Evolutionary conservation across 1,140 invertebrate species (phyloP).

Genomic region (Marisa cornuarietis): DNA sequence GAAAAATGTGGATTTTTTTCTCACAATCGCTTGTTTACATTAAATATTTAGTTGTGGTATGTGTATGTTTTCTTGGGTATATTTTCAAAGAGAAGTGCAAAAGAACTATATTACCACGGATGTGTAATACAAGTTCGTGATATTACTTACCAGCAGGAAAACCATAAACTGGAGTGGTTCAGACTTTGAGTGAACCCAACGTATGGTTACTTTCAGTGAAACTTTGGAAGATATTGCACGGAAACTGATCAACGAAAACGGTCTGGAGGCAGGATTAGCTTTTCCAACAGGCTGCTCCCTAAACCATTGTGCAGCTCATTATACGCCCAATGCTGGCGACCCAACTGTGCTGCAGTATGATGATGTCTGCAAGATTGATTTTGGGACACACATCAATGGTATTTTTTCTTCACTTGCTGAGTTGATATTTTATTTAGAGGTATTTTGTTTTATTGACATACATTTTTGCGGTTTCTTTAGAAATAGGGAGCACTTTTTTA

Average conservation of each 20-base stretch:
- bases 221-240: slow-evolving; percentile 92
- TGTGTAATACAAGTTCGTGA: too few species aligned
- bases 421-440: not conserved
- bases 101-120: not conserved
- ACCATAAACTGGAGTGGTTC: not conserved
- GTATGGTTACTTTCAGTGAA: slow-evolving; percentile 71
- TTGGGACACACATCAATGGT: slow-evolving; percentile 99
- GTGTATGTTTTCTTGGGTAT: not conserved
- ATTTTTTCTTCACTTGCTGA: not conserved
- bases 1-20: too few species aligned
- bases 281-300: slow-evolving; percentile 99
- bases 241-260: slow-evolving; percentile 93
- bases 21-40: too few species aligned
- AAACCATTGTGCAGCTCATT: slow-evolving; percentile 99
- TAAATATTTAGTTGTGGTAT: not conserved
- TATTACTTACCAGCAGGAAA: not conserved
- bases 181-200: slow-evolving; percentile 3
- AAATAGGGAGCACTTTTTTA: not conserved
- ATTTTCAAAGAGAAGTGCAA: too few species aligned
- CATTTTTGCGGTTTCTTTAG: not conserved
- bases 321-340: slow-evolving; percentile 99
- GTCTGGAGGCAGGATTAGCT: slow-evolving; percentile 93
- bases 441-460: not conserved
- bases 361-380: slow-evolving; percentile 99
- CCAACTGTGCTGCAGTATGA: slow-evolving; percentile 92